A percentile compares a stretch with the other conserved stretches of the same genome.
These are phyloP conservation scores for Clusia tigrina DNA, from an alignment of 2,888 invertebrate genomes.

Conservation along the genomic window DNA sequence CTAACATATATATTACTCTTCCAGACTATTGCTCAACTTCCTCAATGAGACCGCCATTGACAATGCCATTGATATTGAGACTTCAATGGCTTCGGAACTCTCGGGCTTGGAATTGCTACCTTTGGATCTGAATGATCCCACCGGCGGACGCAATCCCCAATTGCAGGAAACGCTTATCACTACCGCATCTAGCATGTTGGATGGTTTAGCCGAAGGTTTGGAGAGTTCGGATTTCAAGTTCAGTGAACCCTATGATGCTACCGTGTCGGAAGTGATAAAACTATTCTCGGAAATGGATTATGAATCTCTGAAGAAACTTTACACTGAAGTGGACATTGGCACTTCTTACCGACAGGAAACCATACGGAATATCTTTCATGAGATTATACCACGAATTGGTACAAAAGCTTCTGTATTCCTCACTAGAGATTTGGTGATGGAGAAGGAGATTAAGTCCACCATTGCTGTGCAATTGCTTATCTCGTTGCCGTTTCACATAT, in stretches of 20 bases:
- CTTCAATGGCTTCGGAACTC: conserved; percentile 57
- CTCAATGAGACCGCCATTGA: conserved; percentile 61
- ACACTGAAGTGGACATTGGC: conserved; percentile 70
- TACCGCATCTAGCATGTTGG: conserved; percentile 53
- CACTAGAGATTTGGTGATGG: conserved; percentile 71
- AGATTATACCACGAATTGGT: conserved; percentile 75
- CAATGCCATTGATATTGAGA: conserved; percentile 62
- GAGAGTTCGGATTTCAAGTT: conserved; percentile 62
- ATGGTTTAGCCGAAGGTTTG: conserved; percentile 61
- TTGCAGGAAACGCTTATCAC: conserved; percentile 57
- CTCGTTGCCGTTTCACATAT: conserved; percentile 76
- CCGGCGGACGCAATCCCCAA: conserved; percentile 62
- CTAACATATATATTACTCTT: too few species aligned
- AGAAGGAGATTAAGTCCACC: conserved; percentile 71
- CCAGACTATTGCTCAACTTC: conserved; percentile 57
- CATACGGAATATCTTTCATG: conserved; percentile 76
- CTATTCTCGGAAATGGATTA: conserved; percentile 62
- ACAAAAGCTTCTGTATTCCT: conserved; percentile 73
- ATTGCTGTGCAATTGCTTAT: conserved; percentile 73
- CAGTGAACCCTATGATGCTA: conserved; percentile 62
- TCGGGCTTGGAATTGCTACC: conserved; percentile 55
- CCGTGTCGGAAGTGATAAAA: conserved; percentile 61
- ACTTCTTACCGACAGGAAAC: conserved; percentile 80
- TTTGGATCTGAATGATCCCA: conserved; percentile 59
- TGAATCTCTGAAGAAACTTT: conserved; percentile 64